Base-by-base conservation (phyloP, 2,888 invertebrate species). In the Crioceris asparagi region DNA sequence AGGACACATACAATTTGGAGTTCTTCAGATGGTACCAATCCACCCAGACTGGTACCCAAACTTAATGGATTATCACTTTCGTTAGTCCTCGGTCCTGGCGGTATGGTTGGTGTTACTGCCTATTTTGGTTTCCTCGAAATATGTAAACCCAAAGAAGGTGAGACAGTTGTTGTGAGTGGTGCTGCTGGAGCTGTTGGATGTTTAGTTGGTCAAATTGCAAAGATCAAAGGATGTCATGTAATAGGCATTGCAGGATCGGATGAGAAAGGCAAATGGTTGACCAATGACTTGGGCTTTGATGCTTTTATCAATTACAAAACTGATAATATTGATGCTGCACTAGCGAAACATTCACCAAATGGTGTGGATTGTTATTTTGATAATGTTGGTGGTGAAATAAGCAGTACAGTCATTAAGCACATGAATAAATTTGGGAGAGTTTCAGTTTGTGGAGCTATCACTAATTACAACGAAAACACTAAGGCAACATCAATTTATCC, bases 141-240 rank as follows among this genome's bases (percentile, higher is more conserved):
- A 42, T 83, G 82, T 46, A 60, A 74, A 38, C 81, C 83, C 2
- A 77, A 80, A 62, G 49, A 69, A 6, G 83, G 80, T 7, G 83
- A 86, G 59, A 78, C 77, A 1, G 71, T 85, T n/a, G 77, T 79
- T 2, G 72, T 86, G 2, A 77, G 75, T 21, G 77, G 77, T 3
- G 85, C 84, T 11, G 84, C 81, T 19, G 85, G 85, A 12, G 84
- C 83, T 19, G 83, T 85, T 8, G 86, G 85, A 4, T 77, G 73
- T 39, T 71, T 78, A 32, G 84, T 83, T 18, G 84, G 84, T 2
- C 85, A 85, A 67, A 79, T 86, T 45, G 84, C 75, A 2, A 84
- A 83, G 64, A 70, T 77, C 33, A 68, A 77, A 59, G 79, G 76
- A 7, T 75, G 79, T 49, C 70, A 62, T 39, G 82, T 82, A 1